phyloP scores from a whole-genome alignment of 2,113 vertebrate species.

The Sylvia atricapilla region DNA sequence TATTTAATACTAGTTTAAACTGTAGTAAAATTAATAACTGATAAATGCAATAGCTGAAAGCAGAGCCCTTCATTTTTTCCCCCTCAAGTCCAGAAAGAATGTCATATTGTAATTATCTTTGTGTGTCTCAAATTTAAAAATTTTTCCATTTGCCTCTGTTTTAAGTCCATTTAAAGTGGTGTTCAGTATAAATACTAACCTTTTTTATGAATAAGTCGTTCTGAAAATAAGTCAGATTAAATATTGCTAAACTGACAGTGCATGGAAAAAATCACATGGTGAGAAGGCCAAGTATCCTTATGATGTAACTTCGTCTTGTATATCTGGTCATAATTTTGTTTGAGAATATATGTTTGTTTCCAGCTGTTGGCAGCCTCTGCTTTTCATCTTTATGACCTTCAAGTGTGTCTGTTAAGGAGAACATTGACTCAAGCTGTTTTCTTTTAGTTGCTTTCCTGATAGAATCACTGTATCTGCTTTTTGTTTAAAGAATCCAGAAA shows the following conservation, averaged over 20 bases:
- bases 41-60: neutral
- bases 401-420: conserved; percentile 7
- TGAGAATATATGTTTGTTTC: neutral
- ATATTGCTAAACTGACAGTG: neutral
- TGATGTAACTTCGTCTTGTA: conserved; percentile 27
- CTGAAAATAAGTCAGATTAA: conserved; percentile 13
- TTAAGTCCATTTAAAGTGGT: neutral
- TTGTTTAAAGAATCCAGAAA: neutral
- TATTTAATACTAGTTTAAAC: neutral
- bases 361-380: conserved; percentile 13
- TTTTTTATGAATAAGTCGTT: neutral
- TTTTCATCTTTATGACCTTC: conserved; percentile 35
- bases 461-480: neutral
- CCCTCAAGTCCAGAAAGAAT: neutral
- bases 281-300: neutral
- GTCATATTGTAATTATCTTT: neutral
- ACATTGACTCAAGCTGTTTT: neutral
- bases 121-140: neutral
- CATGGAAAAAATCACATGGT: conserved; percentile 11
- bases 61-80: neutral
- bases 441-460: neutral
- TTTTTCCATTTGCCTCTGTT: neutral
- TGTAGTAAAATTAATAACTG: neutral
- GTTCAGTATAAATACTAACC: neutral
- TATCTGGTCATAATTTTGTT: conserved; percentile 39